Conservation (phyloP, 2,888 invertebrate species). For the Crioceris asparagi region DNA sequence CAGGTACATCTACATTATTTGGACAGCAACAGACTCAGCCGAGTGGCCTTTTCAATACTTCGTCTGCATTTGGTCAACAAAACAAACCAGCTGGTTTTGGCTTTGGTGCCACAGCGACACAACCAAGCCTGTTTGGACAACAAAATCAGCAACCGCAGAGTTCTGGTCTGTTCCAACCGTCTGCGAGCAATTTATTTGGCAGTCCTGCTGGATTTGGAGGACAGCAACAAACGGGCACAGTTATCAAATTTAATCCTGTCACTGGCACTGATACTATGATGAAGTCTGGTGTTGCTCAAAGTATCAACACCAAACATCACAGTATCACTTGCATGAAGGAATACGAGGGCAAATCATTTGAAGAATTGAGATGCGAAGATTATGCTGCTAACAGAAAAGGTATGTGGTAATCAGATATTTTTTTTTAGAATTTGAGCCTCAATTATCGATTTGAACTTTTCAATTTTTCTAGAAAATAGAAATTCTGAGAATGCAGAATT, state of each 20-base stretch:
- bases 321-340: slow-evolving; percentile 99
- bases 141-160: slow-evolving; percentile 37
- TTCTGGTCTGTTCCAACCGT: slow-evolving; percentile 28
- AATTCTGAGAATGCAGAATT: too few species aligned
- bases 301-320: slow-evolving; percentile 86
- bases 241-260: slow-evolving; percentile 76
- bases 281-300: slow-evolving; percentile 75
- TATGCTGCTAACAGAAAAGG: slow-evolving; percentile 87
- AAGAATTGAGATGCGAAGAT: slow-evolving; percentile 90
- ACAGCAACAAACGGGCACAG: slow-evolving; percentile 49
- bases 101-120: slow-evolving; percentile 38
- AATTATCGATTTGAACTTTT: too few species aligned
- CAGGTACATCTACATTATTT: slow-evolving; percentile 30
- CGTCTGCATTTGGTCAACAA: slow-evolving; percentile 44
- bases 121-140: slow-evolving; percentile 44
- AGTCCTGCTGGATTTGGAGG: slow-evolving; percentile 34
- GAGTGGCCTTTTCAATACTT: slow-evolving; percentile 53
- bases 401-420: too few species aligned
- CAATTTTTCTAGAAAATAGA: too few species aligned
- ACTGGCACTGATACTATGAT: slow-evolving; percentile 85
- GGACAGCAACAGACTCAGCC: slow-evolving; percentile 40
- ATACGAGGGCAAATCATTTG: slow-evolving; percentile 88
- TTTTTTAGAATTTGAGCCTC: too few species aligned
- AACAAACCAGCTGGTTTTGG: slow-evolving; percentile 48
- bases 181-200: slow-evolving; percentile 38